Conservation (phyloP, 2,113 vertebrate genomes). For the Acinonyx jubatus region DNA sequence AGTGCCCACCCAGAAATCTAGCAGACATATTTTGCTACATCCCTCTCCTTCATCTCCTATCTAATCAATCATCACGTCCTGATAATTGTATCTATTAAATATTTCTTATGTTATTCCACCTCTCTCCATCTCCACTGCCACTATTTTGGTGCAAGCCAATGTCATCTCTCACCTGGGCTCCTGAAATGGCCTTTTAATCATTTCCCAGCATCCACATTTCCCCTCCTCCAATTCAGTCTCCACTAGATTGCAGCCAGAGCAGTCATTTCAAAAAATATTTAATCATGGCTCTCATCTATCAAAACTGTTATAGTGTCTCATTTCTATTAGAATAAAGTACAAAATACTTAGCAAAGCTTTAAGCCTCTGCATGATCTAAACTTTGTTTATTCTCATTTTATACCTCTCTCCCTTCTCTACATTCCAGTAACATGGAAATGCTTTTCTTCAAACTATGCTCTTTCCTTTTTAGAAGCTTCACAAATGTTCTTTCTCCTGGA, state of each 20-base stretch:
- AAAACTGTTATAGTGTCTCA: background rate
- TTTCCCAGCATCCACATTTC: background rate
- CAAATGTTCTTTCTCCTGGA: background rate
- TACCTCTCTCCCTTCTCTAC: too few species aligned
- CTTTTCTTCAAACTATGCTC: background rate
- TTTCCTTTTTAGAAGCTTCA: background rate
- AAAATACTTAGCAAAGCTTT: constrained; percentile 8
- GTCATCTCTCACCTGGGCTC: background rate
- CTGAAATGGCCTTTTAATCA: background rate
- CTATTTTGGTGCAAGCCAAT: background rate
- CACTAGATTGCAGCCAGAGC: background rate
- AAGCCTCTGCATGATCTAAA: background rate
- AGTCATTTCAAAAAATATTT: constrained; percentile 26
- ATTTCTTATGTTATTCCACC: background rate
- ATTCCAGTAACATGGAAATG: background rate
- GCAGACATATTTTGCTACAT: background rate
- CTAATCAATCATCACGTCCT: background rate
- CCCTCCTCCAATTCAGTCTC: background rate
- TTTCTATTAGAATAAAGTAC: background rate
- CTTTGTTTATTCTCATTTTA: background rate
- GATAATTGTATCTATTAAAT: background rate
- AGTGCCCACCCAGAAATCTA: background rate
- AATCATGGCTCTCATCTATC: background rate
- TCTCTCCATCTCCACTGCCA: background rate
- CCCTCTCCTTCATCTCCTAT: background rate